Evolutionary conservation across 2,113 vertebrate species (phyloP), one percentile per base, ranked within the genome.

Genomic region (Oreochromis spilurus): DNA sequence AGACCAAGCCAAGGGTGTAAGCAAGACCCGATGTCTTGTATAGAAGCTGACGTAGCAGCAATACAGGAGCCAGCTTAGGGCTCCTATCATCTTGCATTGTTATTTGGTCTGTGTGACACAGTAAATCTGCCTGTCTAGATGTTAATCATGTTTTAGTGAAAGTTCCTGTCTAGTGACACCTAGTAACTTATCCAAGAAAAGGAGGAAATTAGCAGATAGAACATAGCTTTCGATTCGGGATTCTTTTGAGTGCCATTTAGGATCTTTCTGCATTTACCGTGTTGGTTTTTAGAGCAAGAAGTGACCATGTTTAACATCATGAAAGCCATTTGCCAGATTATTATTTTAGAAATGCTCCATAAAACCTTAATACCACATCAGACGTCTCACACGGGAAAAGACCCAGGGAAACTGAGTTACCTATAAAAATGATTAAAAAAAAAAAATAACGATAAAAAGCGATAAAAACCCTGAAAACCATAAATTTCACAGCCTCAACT

Each of bases 401-500:
- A 57, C 7, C 54, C 24, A 29, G 55, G 55, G 13, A 57, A 57
- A 57, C 12, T 24, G 14, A 57, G 6, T 26, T 3, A 26, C 26
- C 21, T 14, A 57, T 4, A 26, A 57, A 57, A 57, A 29, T 1
- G 1, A 57, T 3, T 24, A 2, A 21, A 21, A 21, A 0, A 14
- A 26, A 55, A 6, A 55, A 24, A 26, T 2, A 24, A 24, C 1
- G 0, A 26, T 26, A 57, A 26, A 53, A 55, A 54, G 1, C 1
- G 21, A 26, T 55, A 26, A 55, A 55, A 55, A 29, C 7, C 4
- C 54, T 5, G 24, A 57, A 57, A 57, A 57, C 1, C 1, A 57
- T 57, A 26, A 2, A 57, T 57, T 57, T 57, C 24, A 57, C 54
- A 57, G 12, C 54, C 54, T 57, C 54, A 57, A 57, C 54, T 26